phyloP scores from a whole-genome alignment of 2,888 invertebrate genomes.

The Eulithis prunata region DNA sequence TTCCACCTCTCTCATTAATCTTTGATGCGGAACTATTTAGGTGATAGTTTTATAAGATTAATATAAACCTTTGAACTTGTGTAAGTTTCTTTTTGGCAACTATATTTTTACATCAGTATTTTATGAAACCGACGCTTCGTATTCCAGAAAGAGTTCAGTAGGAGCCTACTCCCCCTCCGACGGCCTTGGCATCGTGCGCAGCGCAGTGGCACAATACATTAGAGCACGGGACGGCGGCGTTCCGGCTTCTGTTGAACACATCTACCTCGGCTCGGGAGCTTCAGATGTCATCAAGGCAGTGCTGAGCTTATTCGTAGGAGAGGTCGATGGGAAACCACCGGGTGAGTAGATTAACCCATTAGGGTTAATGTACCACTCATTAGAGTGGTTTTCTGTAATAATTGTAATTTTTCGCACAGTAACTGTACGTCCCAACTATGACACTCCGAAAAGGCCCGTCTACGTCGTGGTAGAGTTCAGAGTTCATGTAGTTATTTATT shows the following conservation, averaged over 20 bases:
- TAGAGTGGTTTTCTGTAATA: no score
- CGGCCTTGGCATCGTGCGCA: slow-evolving; percentile 93
- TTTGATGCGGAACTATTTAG: not conserved
- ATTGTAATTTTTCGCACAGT: no score
- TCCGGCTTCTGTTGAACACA: slow-evolving; percentile 89
- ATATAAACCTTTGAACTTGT: not conserved
- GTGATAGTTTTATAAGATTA: not conserved
- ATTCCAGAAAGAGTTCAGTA: slow-evolving; percentile 89
- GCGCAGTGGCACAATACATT: slow-evolving; percentile 93
- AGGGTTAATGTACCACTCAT: no score
- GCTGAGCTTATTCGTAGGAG: slow-evolving; percentile 86
- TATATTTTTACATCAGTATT: no score
- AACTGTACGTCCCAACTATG: no score
- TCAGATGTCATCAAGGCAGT: slow-evolving; percentile 96
- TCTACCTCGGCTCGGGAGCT: slow-evolving; percentile 95
- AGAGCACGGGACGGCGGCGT: slow-evolving; percentile 84
- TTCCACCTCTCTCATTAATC: slow-evolving; percentile 2
- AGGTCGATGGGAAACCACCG: slow-evolving; percentile 82
- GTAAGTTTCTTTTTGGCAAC: no score
- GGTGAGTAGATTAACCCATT: slow-evolving; percentile 44
- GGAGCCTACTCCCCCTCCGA: slow-evolving; percentile 95
- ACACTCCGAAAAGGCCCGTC: no score
- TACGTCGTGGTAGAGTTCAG: no score
- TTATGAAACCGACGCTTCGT: not conserved
- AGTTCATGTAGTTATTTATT: no score